These are phyloP conservation scores for Beris morrisii DNA, from an alignment of 2,888 invertebrate genomes.

Conservation along the genomic window DNA sequence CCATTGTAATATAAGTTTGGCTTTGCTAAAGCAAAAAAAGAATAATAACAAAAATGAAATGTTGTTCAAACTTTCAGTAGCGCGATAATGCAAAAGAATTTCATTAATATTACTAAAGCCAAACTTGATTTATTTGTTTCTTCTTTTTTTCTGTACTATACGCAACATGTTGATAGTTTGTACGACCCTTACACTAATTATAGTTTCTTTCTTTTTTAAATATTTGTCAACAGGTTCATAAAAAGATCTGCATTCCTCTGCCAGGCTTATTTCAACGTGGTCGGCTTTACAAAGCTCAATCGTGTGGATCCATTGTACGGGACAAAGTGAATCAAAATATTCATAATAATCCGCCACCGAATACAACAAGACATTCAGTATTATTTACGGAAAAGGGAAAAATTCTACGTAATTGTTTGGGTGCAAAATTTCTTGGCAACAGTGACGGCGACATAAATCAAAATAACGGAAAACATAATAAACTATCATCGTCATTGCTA, in stretches of 20 bases:
- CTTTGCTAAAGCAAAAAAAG: too few species aligned
- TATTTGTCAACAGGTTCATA: slow-evolving; percentile 59
- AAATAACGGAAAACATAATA: slow-evolving; percentile 37
- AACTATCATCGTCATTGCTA: slow-evolving; percentile 30
- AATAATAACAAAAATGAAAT: too few species aligned
- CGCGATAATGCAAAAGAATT: too few species aligned
- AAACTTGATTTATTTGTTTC: too few species aligned
- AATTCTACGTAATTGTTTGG: slow-evolving; percentile 41
- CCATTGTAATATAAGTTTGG: too few species aligned
- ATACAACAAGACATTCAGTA: slow-evolving; percentile 38
- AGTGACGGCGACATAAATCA: slow-evolving; percentile 43
- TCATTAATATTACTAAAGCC: too few species aligned
- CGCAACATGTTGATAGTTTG: too few species aligned
- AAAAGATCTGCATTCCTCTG: slow-evolving; percentile 65
- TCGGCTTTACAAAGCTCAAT: slow-evolving; percentile 64
- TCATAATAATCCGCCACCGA: slow-evolving; percentile 12
- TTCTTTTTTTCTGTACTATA: too few species aligned
- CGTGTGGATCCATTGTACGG: slow-evolving; percentile 64
- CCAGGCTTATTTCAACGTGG: slow-evolving; percentile 61
- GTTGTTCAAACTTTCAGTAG: too few species aligned
- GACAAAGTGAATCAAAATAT: slow-evolving; percentile 54
- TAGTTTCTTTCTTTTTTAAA: slow-evolving; percentile 51
- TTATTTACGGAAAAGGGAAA: slow-evolving; percentile 41
- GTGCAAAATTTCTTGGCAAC: slow-evolving; percentile 39
- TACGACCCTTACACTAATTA: neutral